A percentile compares a stretch with the other conserved stretches of the same genome.
Conservation (phyloP, 2,113 vertebrate species). For the Ameiurus melas region DNA sequence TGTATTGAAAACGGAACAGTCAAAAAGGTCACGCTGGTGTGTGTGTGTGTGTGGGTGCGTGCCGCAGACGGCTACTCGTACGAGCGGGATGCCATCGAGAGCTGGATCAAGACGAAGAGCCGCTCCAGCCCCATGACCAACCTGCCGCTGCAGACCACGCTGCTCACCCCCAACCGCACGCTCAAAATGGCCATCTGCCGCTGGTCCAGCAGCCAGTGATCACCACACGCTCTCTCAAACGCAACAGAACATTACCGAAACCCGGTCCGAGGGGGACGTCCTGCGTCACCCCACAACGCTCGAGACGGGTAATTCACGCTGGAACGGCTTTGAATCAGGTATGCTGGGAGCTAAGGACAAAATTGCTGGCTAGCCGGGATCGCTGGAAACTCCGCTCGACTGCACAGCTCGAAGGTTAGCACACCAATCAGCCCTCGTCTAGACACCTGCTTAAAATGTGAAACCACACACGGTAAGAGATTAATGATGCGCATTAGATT, state of each 20-base stretch:
- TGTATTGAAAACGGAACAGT: not conserved
- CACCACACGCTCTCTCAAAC: not conserved
- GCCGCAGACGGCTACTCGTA: slow-evolving; percentile 93
- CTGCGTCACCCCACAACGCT: not conserved
- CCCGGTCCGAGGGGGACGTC: not conserved
- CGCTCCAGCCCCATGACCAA: slow-evolving; percentile 97
- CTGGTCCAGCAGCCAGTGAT: slow-evolving; percentile 76
- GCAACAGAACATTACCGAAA: not conserved
- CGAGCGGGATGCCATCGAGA: slow-evolving; percentile 88
- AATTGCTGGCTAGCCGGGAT: not conserved
- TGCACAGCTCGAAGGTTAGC: not conserved
- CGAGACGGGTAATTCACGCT: not conserved
- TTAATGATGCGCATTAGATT: not conserved
- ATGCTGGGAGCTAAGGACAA: not conserved
- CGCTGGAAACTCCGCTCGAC: not conserved
- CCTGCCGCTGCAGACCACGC: slow-evolving; percentile 79
- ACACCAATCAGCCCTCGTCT: not conserved
- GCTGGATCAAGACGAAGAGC: slow-evolving; percentile 85
- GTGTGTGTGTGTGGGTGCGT: not conserved
- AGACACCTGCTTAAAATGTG: not conserved
- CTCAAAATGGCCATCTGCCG: slow-evolving; percentile 93
- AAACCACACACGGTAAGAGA: not conserved
- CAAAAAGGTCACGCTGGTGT: not conserved
- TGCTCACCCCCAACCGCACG: slow-evolving; percentile 89
- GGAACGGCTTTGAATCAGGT: not conserved